phyloP scores from a whole-genome alignment of 1,140 invertebrate species.

The Ceratina australensis region DNA sequence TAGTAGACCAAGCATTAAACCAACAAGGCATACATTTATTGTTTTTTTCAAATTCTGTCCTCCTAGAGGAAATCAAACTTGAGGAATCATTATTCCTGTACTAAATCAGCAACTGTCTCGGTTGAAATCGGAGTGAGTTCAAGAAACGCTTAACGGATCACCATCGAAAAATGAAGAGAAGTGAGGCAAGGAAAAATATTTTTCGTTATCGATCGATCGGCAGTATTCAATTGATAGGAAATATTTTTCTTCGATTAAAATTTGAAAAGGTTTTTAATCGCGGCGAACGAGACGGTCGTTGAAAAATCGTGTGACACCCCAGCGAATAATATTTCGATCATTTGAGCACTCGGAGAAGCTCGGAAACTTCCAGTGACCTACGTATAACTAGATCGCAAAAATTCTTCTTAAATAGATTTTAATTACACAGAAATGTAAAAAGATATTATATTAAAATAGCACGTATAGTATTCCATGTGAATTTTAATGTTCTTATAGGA shows the following conservation, averaged over 20 bases:
- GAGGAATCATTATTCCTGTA: no score
- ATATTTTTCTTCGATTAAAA: constrained; percentile 53
- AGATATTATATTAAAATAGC: no score
- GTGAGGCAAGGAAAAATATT: constrained; percentile 6
- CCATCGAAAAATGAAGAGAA: background rate
- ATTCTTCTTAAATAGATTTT: background rate
- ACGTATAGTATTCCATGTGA: no score
- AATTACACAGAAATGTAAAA: no score
- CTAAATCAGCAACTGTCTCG: background rate
- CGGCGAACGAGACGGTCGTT: background rate
- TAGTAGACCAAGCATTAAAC: no score
- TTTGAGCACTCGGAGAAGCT: background rate
- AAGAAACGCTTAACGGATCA: background rate
- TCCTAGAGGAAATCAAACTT: no score
- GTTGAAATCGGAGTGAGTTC: background rate
- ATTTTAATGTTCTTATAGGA: no score
- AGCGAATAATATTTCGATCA: constrained; percentile 43
- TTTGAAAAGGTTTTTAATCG: constrained; percentile 48
- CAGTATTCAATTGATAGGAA: constrained; percentile 22
- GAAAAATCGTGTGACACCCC: constrained; percentile 18
- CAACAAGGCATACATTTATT: no score
- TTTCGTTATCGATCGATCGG: constrained; percentile 20
- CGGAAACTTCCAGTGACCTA: background rate
- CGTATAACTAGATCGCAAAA: constrained; percentile 13
- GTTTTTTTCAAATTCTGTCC: no score